Percentiles rank a stretch among this genome's conserved stretches.
These are phyloP conservation scores for Thalassoma bifasciatum DNA, from an alignment of 2,113 vertebrate species.

Conservation along the genomic window DNA sequence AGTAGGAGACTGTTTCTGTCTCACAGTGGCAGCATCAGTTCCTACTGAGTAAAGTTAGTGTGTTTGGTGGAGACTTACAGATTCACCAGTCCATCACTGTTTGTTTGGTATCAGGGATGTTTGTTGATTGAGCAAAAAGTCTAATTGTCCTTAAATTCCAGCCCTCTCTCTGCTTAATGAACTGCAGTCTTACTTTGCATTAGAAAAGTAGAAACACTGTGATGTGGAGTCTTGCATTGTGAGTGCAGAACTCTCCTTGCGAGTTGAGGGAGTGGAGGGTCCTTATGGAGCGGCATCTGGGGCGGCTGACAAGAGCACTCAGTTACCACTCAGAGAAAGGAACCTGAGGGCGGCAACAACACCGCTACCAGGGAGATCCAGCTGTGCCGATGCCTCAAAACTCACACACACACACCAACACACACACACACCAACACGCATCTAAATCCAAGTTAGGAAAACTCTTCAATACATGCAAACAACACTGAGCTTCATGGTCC, in stretches of 20 bases:
- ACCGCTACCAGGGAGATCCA: conserved; percentile 74
- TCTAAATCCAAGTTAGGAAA: conserved; percentile 48
- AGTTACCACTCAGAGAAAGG: conserved; percentile 82
- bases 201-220: conserved; percentile 19
- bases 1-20: conserved; percentile 17
- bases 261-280: conserved; percentile 52
- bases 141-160: no score
- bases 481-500: conserved; percentile 2
- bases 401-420: conserved; percentile 49
- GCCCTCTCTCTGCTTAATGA: no score
- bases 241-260: conserved; percentile 63
- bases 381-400: conserved; percentile 75
- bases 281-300: conserved; percentile 85
- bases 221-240: conserved; percentile 34
- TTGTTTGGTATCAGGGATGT: not conserved
- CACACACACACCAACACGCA: conserved; percentile 30
- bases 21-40: conserved; percentile 43
- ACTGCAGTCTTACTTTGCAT: not conserved
- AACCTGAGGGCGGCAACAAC: conserved; percentile 71
- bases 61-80: no score
- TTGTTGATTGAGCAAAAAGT: no score
- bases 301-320: conserved; percentile 83
- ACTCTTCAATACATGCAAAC: conserved; percentile 12
- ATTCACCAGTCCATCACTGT: not conserved
- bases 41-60: conserved; percentile 32